These are phyloP conservation scores for Crocidura indochinensis DNA, from an alignment of 2,797 vertebrate species.

Conservation along the genomic window DNA sequence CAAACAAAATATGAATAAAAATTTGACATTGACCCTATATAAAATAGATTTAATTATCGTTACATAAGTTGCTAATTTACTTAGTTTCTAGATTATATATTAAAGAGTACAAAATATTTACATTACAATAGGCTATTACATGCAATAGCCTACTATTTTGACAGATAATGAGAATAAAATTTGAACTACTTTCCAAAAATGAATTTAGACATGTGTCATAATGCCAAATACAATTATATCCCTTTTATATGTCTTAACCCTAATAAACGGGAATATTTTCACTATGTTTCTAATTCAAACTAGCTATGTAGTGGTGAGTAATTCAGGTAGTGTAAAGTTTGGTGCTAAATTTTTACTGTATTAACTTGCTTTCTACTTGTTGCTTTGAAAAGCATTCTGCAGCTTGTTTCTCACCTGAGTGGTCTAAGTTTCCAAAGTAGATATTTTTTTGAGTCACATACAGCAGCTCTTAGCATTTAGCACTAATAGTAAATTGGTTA, in stretches of 20 bases:
- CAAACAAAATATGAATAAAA: slow-evolving; percentile 2
- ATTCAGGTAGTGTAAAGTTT: not conserved
- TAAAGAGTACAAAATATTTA: slow-evolving; percentile 17
- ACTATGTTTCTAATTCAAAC: slow-evolving; percentile 12
- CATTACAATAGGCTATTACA: not conserved
- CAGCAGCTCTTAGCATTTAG: too few species aligned
- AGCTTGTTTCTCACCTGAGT: slow-evolving; percentile 3
- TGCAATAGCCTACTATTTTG: not conserved
- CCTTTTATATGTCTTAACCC: not conserved
- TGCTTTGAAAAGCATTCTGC: slow-evolving; percentile 36
- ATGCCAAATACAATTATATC: slow-evolving; percentile 1
- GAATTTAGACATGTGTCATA: not conserved
- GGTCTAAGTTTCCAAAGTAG: not conserved
- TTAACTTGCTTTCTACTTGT: slow-evolving; percentile 44
- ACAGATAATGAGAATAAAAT: not conserved
- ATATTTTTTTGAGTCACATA: too few species aligned
- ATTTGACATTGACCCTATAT: not conserved
- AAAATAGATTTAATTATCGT: not conserved
- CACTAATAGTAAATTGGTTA: too few species aligned
- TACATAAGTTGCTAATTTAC: slow-evolving; percentile 38
- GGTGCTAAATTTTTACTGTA: not conserved
- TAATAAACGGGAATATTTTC: not conserved
- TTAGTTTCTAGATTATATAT: not conserved
- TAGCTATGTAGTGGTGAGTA: not conserved
- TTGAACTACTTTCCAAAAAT: slow-evolving; percentile 9